A percentile compares a stretch with the other conserved stretches of the same genome.
Evolutionary conservation across 2,888 invertebrate species (phyloP).

Genomic region (Ligdia adustata): DNA sequence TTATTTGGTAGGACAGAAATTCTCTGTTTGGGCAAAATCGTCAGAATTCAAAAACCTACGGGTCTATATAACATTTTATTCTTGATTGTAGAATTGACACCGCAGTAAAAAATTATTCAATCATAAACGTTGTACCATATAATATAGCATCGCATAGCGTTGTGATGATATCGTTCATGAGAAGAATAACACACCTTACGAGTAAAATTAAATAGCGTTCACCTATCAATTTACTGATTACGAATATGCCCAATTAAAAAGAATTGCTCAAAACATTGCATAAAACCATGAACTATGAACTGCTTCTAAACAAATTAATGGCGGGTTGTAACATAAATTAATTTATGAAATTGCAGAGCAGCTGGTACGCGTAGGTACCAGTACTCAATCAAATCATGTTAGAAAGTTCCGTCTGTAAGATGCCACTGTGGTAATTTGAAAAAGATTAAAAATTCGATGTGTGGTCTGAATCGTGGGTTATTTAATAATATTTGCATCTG

Average conservation of each 20-base stretch:
- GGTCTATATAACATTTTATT: too few relatives aligned
- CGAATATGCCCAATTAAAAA: slow-evolving; percentile 56
- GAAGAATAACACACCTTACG: slow-evolving; percentile 13
- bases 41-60: too few relatives aligned
- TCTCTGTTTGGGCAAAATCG: too few relatives aligned
- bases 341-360: slow-evolving; percentile 54
- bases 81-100: too few relatives aligned
- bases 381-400: slow-evolving; percentile 50
- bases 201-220: slow-evolving; percentile 43
- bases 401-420: slow-evolving; percentile 47
- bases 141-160: too few relatives aligned
- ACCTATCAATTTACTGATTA: slow-evolving; percentile 42
- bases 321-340: slow-evolving; percentile 54
- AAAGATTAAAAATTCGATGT: slow-evolving; percentile 18
- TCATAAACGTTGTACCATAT: too few relatives aligned
- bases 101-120: too few relatives aligned
- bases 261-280: slow-evolving; percentile 48
- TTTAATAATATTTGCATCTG: too few relatives aligned
- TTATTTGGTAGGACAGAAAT: too few relatives aligned
- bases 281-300: slow-evolving; percentile 61
- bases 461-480: slow-evolving; percentile 27
- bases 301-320: slow-evolving; percentile 50
- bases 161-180: too few relatives aligned
- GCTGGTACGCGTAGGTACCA: slow-evolving; percentile 19
- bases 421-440: slow-evolving; percentile 27